These are phyloP conservation scores for Drosophila miranda DNA, from an alignment of 1,140 invertebrate genomes.

Conservation along the genomic window DNA sequence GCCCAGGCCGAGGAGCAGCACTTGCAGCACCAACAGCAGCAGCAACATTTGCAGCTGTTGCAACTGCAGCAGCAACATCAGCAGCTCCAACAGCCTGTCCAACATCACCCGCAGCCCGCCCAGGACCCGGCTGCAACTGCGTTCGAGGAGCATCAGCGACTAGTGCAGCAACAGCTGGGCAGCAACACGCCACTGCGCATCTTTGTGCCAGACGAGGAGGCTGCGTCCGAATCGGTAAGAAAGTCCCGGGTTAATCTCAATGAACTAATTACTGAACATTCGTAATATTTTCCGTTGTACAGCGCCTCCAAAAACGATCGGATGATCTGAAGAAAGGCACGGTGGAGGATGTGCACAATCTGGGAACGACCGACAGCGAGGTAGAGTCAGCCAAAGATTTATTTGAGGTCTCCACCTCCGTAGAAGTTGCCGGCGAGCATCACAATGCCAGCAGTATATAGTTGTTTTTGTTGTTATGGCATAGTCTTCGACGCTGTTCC, in stretches of 20 bases:
- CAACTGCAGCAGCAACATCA: slow-evolving; percentile 55
- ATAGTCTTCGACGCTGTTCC: slow-evolving; percentile 43
- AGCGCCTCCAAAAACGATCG: slow-evolving; percentile 74
- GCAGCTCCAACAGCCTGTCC: slow-evolving; percentile 38
- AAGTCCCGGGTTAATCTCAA: too few relatives aligned
- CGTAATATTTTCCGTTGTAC: background rate
- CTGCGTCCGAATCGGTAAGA: slow-evolving; percentile 88
- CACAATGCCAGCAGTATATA: slow-evolving; percentile 51
- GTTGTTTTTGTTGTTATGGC: slow-evolving; percentile 31
- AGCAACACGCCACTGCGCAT: slow-evolving; percentile 71
- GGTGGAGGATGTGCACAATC: slow-evolving; percentile 46
- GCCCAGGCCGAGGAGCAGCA: slow-evolving; percentile 24
- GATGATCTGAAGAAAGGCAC: slow-evolving; percentile 56
- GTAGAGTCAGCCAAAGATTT: slow-evolving; percentile 54
- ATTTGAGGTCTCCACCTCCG: slow-evolving; percentile 74
- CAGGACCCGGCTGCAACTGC: slow-evolving; percentile 60
- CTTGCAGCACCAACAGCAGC: slow-evolving; percentile 1
- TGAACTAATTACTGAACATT: background rate
- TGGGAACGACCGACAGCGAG: slow-evolving; percentile 19
- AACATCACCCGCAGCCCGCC: slow-evolving; percentile 31
- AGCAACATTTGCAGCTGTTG: slow-evolving; percentile 43
- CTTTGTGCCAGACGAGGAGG: slow-evolving; percentile 78
- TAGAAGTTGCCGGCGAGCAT: slow-evolving; percentile 69
- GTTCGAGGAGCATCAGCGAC: slow-evolving; percentile 76
- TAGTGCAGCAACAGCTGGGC: slow-evolving; percentile 75